These are phyloP conservation scores for Cheilosia vulpina DNA, from an alignment of 2,888 invertebrate genomes.

Conservation along the genomic window DNA sequence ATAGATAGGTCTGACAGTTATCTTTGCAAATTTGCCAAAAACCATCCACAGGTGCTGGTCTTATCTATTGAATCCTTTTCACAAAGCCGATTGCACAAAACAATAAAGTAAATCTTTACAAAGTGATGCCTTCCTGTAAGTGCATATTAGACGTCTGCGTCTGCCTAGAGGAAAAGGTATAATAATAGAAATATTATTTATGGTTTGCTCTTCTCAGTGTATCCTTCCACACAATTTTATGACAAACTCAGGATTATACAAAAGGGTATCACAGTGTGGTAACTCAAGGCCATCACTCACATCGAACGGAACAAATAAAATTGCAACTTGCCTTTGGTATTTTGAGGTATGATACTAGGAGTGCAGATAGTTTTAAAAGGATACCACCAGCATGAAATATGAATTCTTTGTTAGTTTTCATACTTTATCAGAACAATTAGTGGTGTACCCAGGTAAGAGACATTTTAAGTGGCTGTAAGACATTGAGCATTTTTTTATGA, in stretches of 20 bases:
- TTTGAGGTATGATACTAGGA: slow-evolving; percentile 30
- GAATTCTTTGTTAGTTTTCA: slow-evolving; percentile 47
- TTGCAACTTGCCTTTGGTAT: slow-evolving; percentile 30
- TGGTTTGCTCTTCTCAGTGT: slow-evolving; percentile 23
- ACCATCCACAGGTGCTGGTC: slow-evolving; percentile 45
- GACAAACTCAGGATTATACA: slow-evolving; percentile 64
- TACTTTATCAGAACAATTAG: slow-evolving; percentile 52
- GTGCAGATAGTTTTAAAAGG: slow-evolving; percentile 6
- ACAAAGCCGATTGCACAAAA: slow-evolving; percentile 56
- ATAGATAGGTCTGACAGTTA: background rate
- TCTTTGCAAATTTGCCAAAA: slow-evolving; percentile 58
- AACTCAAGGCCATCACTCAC: slow-evolving; percentile 37
- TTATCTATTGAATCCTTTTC: slow-evolving; percentile 58
- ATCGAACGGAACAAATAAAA: slow-evolving; percentile 53
- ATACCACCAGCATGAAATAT: slow-evolving; percentile 63
- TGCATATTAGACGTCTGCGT: slow-evolving; percentile 30
- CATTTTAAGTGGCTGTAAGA: slow-evolving; percentile 10
- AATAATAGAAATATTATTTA: slow-evolving; percentile 66
- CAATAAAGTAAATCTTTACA: slow-evolving; percentile 13
- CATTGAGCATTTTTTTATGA: background rate
- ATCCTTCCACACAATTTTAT: slow-evolving; percentile 66
- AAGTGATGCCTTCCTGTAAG: slow-evolving; percentile 10
- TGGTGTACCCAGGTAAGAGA: slow-evolving; percentile 46
- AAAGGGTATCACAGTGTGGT: slow-evolving; percentile 64
- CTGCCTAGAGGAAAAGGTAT: slow-evolving; percentile 9